phyloP scores from a whole-genome alignment of 2,113 vertebrate genomes.

The Calonectris borealis region DNA sequence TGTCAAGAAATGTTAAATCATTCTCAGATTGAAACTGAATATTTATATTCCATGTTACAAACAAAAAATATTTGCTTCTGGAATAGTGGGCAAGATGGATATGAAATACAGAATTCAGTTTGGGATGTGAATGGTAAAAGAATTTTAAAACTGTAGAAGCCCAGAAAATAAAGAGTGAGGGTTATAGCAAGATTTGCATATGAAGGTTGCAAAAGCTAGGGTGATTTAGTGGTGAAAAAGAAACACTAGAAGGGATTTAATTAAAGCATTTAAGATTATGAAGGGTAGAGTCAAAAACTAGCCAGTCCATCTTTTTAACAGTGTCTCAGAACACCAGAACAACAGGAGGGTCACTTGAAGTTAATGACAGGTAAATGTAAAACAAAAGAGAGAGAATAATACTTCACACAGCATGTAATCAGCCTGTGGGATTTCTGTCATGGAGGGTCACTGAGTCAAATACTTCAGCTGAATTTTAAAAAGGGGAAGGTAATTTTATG shows the following conservation, averaged over 20 bases:
- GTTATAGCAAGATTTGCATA: not conserved
- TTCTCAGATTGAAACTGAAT: not conserved
- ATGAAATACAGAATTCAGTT: not conserved
- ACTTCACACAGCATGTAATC: slow-evolving; percentile 61
- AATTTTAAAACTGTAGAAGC: not conserved
- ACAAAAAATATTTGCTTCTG: not conserved
- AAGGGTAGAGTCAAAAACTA: slow-evolving; percentile 30
- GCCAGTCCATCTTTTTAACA: slow-evolving; percentile 39
- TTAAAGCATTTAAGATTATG: slow-evolving; percentile 47
- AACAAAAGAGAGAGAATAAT: slow-evolving; percentile 61
- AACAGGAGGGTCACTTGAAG: slow-evolving; percentile 59
- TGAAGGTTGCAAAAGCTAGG: not conserved
- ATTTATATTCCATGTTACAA: not conserved
- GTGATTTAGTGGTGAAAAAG: not conserved
- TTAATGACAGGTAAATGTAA: slow-evolving; percentile 68
- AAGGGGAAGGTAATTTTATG: slow-evolving; percentile 34
- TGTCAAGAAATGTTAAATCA: not conserved
- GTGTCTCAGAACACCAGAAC: slow-evolving; percentile 35
- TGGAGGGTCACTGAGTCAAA: slow-evolving; percentile 44
- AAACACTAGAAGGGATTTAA: slow-evolving; percentile 28
- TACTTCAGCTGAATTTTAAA: slow-evolving; percentile 59
- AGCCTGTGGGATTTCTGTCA: slow-evolving; percentile 56
- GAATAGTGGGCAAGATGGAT: not conserved
- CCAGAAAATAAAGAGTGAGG: not conserved
- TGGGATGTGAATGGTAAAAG: not conserved